Conservation (phyloP, 2,888 invertebrate species). For the Pachymerium ferrugineum region DNA sequence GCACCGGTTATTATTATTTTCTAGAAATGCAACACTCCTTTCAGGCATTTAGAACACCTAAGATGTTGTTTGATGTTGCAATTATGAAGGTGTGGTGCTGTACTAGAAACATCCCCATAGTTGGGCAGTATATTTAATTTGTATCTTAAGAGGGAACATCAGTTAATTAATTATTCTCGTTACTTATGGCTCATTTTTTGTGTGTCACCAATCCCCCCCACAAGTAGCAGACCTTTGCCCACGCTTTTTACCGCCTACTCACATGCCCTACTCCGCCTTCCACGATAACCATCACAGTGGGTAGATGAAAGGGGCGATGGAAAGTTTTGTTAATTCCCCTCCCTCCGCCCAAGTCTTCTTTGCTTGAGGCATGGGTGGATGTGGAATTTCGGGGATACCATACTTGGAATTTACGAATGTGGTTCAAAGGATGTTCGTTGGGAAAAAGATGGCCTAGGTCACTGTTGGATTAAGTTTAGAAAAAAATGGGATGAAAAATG, state of each 20-base stretch:
- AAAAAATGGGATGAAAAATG: too few species aligned
- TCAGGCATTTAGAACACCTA: not conserved
- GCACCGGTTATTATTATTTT: not conserved
- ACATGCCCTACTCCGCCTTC: constrained; percentile 1
- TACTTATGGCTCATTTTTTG: not conserved
- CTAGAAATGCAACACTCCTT: not conserved
- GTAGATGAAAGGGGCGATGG: not conserved
- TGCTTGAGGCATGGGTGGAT: constrained; percentile 10
- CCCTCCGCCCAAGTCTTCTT: not conserved
- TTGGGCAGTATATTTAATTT: not conserved
- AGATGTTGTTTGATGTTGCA: not conserved
- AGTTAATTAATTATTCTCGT: not conserved
- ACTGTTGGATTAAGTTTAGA: too few species aligned
- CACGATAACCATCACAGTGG: constrained; percentile 5
- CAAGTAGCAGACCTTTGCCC: constrained; percentile 9
- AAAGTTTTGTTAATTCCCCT: not conserved
- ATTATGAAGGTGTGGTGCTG: not conserved
- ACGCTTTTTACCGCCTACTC: not conserved
- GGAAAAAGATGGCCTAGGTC: too few species aligned
- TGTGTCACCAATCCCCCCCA: not conserved
- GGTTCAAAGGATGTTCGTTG: not conserved
- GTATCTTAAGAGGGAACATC: not conserved
- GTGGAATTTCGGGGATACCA: not conserved
- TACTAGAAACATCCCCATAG: not conserved
- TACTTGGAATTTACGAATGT: not conserved